Percentiles rank a stretch among this genome's conserved stretches.
These are phyloP conservation scores for Nemopilema nomurai DNA, from an alignment of 30 jellyfish, hydroid and myxozoan species.

Conservation along the genomic window DNA sequence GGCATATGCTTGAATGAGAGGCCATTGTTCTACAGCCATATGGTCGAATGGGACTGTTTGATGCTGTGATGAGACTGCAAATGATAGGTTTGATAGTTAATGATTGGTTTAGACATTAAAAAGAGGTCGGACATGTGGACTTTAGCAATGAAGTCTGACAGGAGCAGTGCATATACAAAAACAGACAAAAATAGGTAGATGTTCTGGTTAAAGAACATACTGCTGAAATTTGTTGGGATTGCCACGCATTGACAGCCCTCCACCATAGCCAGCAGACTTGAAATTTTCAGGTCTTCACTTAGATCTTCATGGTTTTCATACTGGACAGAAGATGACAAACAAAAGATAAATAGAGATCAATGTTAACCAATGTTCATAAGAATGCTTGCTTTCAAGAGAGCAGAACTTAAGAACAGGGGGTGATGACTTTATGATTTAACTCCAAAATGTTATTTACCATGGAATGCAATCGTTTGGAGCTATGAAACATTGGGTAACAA, in stretches of 20 bases:
- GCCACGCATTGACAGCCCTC: conserved; percentile 47
- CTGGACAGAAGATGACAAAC: conserved; percentile 1
- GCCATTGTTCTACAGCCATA: conserved; percentile 61
- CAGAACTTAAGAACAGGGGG: too few relatives aligned
- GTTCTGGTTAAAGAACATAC: conserved; percentile 6
- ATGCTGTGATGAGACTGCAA: conserved; percentile 31
- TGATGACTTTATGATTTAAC: too few relatives aligned
- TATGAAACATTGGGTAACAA: too few relatives aligned
- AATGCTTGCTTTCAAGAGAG: too few relatives aligned
- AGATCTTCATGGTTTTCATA: conserved; percentile 53
- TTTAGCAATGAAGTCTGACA: too few relatives aligned
- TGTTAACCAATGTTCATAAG: background rate
- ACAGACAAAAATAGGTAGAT: too few relatives aligned
- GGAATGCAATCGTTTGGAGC: too few relatives aligned
- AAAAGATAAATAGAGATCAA: background rate
- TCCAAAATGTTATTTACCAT: too few relatives aligned
- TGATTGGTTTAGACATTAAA: too few relatives aligned
- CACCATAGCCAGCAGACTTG: conserved; percentile 37
- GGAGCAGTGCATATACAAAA: too few relatives aligned
- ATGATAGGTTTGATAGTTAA: background rate
- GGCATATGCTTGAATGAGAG: conserved; percentile 61
- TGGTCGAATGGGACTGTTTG: conserved; percentile 47
- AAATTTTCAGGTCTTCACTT: conserved; percentile 43
- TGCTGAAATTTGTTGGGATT: conserved; percentile 28
- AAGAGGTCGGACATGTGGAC: too few relatives aligned